phyloP scores from a whole-genome alignment of 2,113 vertebrate species.

The Pseudolaguvia tuberculata region DNA sequence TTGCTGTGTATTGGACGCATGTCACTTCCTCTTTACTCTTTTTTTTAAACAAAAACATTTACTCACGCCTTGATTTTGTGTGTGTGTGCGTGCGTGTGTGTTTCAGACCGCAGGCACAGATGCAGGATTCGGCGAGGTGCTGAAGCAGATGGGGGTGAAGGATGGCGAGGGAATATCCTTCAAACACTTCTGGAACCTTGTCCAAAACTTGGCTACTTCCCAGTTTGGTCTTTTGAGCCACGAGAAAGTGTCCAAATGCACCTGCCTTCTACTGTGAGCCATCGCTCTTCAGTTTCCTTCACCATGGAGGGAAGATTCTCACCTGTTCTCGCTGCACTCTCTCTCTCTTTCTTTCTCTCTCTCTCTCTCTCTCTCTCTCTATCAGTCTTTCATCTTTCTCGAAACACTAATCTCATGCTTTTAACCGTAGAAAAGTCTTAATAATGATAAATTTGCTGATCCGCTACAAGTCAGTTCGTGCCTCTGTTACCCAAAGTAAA shows the following conservation, averaged over 20 bases:
- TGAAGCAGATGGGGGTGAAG: constrained; percentile 65
- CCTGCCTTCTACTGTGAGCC: constrained; percentile 63
- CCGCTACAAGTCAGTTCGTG: background rate
- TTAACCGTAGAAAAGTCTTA: constrained; percentile 1
- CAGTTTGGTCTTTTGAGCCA: constrained; percentile 54
- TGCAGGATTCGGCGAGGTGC: constrained; percentile 58
- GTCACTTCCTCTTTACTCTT: no score
- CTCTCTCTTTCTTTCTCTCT: background rate
- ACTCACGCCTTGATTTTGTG: background rate
- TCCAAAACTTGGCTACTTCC: constrained; percentile 61
- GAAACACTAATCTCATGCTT: constrained; percentile 9
- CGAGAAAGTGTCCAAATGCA: constrained; percentile 58
- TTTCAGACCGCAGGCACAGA: constrained; percentile 56
- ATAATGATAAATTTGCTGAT: background rate
- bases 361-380: background rate
- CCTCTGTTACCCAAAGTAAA: background rate
- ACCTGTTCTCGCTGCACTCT: background rate
- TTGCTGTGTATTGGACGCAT: no score
- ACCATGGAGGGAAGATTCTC: background rate
- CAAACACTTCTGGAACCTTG: constrained; percentile 68
- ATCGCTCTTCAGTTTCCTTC: background rate
- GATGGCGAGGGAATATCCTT: constrained; percentile 70
- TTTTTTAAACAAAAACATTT: no score
- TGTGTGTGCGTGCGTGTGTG: background rate
- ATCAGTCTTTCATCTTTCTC: background rate